Percentiles rank a stretch among this genome's conserved stretches.
These are phyloP conservation scores for Trichechus manatus DNA, from an alignment of 2,113 vertebrate genomes.

Conservation along the genomic window DNA sequence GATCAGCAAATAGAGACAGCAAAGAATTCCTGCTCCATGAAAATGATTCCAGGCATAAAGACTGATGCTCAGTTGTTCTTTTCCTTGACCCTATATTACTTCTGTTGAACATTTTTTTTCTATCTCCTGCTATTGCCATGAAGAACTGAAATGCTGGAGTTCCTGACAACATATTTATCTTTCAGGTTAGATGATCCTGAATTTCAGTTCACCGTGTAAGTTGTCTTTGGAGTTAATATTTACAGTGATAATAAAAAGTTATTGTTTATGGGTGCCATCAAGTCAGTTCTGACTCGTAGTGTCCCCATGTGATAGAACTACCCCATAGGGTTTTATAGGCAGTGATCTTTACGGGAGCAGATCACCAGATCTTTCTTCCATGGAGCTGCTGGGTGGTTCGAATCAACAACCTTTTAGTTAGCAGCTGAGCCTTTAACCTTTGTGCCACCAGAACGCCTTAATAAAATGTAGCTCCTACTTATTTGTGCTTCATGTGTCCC, in stretches of 20 bases:
- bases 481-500: neutral
- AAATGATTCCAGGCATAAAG: rapidly evolving
- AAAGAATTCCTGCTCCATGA: rapidly evolving
- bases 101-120: neutral
- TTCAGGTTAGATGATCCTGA: neutral
- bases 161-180: rapidly evolving
- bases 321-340: neutral
- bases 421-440: too few species aligned
- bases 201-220: neutral
- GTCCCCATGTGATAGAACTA: neutral
- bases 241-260: too few species aligned
- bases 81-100: rapidly evolving
- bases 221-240: neutral
- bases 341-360: neutral
- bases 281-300: neutral
- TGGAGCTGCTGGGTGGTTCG: neutral
- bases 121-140: neutral
- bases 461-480: rapidly evolving
- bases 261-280: too few species aligned
- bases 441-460: neutral
- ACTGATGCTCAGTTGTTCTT: rapidly evolving
- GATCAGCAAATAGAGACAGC: neutral
- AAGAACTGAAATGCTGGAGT: rapidly evolving
- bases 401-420: neutral
- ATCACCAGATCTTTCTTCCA: neutral